These are phyloP conservation scores for Babyrousa celebensis DNA, from an alignment of 2,797 vertebrate genomes.

Conservation along the genomic window DNA sequence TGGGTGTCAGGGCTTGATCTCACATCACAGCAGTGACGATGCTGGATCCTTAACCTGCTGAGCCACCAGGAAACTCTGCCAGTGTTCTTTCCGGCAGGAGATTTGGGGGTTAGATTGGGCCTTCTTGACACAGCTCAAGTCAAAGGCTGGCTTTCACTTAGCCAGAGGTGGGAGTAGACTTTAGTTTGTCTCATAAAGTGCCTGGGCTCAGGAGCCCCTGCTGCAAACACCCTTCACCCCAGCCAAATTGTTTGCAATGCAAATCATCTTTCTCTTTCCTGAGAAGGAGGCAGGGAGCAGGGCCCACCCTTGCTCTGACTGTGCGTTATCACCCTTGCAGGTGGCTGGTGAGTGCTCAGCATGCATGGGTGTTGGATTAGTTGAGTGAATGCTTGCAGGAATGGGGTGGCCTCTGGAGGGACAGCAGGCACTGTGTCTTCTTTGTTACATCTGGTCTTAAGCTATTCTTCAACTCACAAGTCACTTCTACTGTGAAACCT, in stretches of 20 bases:
- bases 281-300: background rate
- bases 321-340: background rate
- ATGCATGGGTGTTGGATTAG: background rate
- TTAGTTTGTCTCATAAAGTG: background rate
- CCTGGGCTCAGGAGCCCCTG: background rate
- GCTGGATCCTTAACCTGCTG: too few relatives aligned
- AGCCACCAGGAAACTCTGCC: too few relatives aligned
- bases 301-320: background rate
- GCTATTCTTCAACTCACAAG: background rate
- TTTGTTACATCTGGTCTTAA: background rate
- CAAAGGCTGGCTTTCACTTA: background rate
- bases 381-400: background rate
- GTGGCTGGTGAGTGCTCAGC: background rate
- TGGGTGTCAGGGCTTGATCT: too few relatives aligned
- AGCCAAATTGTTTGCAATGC: slow-evolving; percentile 28
- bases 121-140: background rate
- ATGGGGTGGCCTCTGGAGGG: background rate
- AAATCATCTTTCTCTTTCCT: slow-evolving; percentile 8
- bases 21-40: too few relatives aligned
- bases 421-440: background rate
- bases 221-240: background rate
- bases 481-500: background rate
- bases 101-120: background rate
- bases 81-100: background rate
- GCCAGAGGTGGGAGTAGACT: background rate